These are phyloP conservation scores for Syrmaticus mikado DNA, from an alignment of 2,113 vertebrate species.

Conservation along the genomic window DNA sequence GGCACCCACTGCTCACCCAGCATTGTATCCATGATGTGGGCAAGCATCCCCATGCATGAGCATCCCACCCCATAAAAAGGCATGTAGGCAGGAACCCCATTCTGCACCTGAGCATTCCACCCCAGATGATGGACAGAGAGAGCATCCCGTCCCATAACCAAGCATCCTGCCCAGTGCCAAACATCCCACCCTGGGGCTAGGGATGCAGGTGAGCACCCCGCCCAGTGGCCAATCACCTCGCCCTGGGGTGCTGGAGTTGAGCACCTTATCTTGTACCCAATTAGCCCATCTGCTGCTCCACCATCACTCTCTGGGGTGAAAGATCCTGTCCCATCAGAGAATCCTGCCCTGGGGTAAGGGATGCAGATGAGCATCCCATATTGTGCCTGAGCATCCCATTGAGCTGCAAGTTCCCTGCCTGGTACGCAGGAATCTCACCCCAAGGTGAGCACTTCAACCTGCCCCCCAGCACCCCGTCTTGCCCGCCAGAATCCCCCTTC, in stretches of 20 bases:
- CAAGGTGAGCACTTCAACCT: fast-evolving
- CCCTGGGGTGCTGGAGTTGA: not conserved
- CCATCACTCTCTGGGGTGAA: not conserved
- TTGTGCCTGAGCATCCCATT: fast-evolving
- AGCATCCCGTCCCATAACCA: not conserved
- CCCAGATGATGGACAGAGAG: not conserved
- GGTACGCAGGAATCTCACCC: not conserved
- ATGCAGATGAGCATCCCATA: not conserved
- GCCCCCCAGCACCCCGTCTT: fast-evolving
- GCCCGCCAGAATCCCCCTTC: not conserved
- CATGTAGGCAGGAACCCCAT: fast-evolving
- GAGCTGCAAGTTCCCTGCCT: not conserved
- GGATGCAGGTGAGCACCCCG: not conserved
- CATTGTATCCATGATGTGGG: fast-evolving
- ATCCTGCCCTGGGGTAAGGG: fast-evolving
- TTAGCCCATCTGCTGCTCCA: not conserved
- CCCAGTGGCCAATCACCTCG: fast-evolving
- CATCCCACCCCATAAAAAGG: fast-evolving
- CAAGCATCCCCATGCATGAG: not conserved
- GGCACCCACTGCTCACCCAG: not conserved
- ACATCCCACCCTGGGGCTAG: not conserved
- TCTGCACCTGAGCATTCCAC: fast-evolving
- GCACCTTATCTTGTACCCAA: not conserved
- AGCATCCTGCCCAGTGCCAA: not conserved
- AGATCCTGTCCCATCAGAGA: not conserved